Conservation (phyloP, 2,797 vertebrate genomes). For the Siniperca obscura region DNA sequence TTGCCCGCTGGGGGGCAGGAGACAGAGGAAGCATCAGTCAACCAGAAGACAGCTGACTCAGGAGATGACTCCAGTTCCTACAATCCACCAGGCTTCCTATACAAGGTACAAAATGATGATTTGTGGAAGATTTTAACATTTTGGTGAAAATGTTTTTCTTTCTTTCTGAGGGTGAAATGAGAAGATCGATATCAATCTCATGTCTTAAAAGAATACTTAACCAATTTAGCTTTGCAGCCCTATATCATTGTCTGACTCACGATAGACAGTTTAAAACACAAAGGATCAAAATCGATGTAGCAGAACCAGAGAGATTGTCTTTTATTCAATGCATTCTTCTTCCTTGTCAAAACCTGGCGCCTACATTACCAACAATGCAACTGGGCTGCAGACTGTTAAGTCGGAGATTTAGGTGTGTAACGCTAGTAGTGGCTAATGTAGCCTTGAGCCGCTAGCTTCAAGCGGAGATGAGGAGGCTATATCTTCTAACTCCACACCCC, state of each 20-base stretch:
- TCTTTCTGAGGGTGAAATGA: constrained; percentile 14
- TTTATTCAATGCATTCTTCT: background rate
- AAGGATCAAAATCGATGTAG: background rate
- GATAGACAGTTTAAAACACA: background rate
- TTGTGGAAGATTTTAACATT: background rate
- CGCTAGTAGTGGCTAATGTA: too few relatives aligned
- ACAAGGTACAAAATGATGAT: constrained; percentile 71
- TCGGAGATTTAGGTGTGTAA: too few relatives aligned
- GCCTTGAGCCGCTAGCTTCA: too few relatives aligned
- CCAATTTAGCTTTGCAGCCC: background rate
- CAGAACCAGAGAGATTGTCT: background rate
- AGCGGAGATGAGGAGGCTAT: too few relatives aligned
- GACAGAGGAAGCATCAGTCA: constrained; percentile 12
- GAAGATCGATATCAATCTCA: background rate
- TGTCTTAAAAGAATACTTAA: background rate
- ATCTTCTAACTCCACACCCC: background rate
- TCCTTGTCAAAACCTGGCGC: background rate
- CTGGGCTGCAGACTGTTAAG: too few relatives aligned
- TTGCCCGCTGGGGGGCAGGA: constrained; percentile 14
- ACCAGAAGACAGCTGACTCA: constrained; percentile 29
- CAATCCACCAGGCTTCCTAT: constrained; percentile 77
- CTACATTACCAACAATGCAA: background rate
- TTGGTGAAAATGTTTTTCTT: constrained; percentile 10
- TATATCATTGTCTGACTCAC: background rate
- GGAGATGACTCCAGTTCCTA: constrained; percentile 35